Evolutionary conservation across 2,113 vertebrate species (phyloP).

Genomic region (Oncorhynchus gorbuscha): DNA sequence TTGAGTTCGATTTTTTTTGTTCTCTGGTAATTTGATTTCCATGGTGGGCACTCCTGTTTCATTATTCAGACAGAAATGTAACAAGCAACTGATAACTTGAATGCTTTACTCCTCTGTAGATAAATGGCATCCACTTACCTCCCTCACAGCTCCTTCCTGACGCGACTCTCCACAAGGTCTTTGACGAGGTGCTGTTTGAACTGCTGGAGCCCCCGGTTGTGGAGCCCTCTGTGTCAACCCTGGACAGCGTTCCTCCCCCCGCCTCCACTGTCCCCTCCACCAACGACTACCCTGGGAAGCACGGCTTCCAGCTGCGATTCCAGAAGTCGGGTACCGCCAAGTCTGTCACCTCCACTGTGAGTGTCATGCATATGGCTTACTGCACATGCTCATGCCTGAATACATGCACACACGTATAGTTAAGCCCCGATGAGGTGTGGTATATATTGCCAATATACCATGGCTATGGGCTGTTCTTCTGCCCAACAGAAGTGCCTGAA

Average conservation of each 20-base stretch:
- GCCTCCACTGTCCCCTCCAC: constrained; percentile 74
- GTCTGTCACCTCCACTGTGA: constrained; percentile 83
- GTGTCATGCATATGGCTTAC: constrained; percentile 20
- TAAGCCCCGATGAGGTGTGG: too few relatives aligned
- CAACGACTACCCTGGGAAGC: constrained; percentile 65
- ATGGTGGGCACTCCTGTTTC: background rate
- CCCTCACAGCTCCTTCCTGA: background rate
- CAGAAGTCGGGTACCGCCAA: constrained; percentile 80
- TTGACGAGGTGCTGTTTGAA: constrained; percentile 29
- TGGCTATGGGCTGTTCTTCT: too few relatives aligned
- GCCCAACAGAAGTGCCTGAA: too few relatives aligned
- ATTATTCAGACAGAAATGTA: background rate
- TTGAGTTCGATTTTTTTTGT: too few relatives aligned
- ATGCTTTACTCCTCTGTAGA: too few relatives aligned
- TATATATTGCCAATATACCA: too few relatives aligned
- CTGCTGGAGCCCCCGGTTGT: background rate
- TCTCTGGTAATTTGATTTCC: too few relatives aligned
- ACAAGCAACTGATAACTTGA: too few relatives aligned
- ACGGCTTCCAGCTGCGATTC: constrained; percentile 73
- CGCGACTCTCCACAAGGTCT: fast-evolving
- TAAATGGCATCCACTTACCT: background rate
- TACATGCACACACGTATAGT: too few relatives aligned
- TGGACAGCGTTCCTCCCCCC: constrained; percentile 37
- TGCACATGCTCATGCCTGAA: too few relatives aligned
- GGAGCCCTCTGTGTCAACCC: fast-evolving